phyloP scores from a whole-genome alignment of 2,797 vertebrate genomes.

The Microctenopoma lineatum region DNA sequence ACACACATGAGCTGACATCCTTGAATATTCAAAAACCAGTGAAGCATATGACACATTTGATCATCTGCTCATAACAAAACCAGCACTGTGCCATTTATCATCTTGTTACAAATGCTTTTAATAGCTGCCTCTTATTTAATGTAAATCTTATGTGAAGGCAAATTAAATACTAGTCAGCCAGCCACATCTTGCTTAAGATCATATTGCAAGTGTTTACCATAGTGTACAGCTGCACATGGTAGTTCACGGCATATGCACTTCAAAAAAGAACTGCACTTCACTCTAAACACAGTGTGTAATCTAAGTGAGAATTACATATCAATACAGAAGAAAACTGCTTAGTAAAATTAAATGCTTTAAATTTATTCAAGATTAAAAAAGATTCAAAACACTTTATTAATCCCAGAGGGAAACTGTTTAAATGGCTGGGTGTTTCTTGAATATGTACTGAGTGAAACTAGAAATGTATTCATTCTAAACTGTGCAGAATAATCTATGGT shows the following conservation, averaged over 20 bases:
- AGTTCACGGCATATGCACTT: background rate
- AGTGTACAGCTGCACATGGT: background rate
- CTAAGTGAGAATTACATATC: background rate
- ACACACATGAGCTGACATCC: constrained; percentile 59
- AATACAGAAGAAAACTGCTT: background rate
- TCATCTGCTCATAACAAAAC: constrained; percentile 79
- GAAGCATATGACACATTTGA: constrained; percentile 80
- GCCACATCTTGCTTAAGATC: constrained; percentile 20
- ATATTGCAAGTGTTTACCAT: background rate
- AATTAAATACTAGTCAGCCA: constrained; percentile 60
- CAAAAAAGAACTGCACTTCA: background rate
- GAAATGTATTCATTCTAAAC: background rate
- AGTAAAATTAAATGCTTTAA: background rate
- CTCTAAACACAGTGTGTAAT: background rate
- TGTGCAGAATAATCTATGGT: background rate
- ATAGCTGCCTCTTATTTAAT: constrained; percentile 71
- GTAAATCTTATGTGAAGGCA: constrained; percentile 63
- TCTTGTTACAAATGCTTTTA: constrained; percentile 75
- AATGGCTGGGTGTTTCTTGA: background rate
- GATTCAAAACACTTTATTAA: no score
- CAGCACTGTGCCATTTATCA: constrained; percentile 75
- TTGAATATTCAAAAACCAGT: constrained; percentile 79
- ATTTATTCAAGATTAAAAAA: no score
- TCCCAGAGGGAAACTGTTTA: no score
- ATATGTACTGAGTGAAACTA: background rate